These are phyloP conservation scores for Eira barbara DNA, from an alignment of 2,113 vertebrate species.

Conservation along the genomic window DNA sequence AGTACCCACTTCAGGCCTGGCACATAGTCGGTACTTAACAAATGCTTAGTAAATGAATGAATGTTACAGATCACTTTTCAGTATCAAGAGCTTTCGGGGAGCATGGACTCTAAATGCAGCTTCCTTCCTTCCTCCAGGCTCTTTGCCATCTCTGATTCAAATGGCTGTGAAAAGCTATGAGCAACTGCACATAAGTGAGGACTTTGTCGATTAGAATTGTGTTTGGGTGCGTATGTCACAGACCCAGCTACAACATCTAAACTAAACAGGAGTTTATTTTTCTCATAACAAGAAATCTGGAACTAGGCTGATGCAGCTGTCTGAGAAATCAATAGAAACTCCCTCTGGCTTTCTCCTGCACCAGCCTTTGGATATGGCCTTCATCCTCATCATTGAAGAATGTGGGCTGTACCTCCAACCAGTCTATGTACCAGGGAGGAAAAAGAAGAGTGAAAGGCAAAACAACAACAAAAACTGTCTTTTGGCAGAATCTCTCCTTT, in stretches of 20 bases:
- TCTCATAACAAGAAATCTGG: background rate
- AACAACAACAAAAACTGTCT: background rate
- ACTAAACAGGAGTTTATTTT: background rate
- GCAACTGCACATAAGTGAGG: background rate
- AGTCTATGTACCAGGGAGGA: background rate
- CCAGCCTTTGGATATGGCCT: background rate
- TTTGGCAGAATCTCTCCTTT: background rate
- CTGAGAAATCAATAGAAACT: background rate
- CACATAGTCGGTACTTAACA: background rate
- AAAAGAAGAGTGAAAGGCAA: slow-evolving; percentile 9
- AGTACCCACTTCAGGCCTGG: background rate
- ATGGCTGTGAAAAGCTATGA: background rate
- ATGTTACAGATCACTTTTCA: background rate
- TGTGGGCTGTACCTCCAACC: background rate
- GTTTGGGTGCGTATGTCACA: background rate
- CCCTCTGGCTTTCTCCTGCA: background rate
- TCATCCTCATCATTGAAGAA: background rate
- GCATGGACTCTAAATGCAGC: background rate
- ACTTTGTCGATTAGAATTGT: slow-evolving; percentile 11
- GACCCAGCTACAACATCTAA: background rate
- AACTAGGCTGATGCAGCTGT: background rate
- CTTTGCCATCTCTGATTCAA: slow-evolving; percentile 7
- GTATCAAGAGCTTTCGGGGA: background rate
- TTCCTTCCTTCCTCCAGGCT: background rate
- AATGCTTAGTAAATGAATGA: background rate